phyloP scores from a whole-genome alignment of 2,888 invertebrate species.

The Scrobipalpa costella region DNA sequence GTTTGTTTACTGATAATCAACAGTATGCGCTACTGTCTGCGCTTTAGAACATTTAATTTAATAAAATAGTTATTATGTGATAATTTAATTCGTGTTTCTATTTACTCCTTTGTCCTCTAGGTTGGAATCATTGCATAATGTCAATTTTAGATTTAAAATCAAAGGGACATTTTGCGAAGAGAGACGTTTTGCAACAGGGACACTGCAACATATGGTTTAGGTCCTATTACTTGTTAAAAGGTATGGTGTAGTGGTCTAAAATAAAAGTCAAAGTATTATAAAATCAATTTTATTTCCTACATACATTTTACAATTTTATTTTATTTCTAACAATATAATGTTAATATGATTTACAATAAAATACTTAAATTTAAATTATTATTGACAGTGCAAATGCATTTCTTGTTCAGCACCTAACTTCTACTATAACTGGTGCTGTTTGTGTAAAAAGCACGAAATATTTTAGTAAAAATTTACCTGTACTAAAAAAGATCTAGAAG shows the following conservation, averaged over 20 bases:
- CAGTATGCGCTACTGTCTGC: conserved; percentile 33
- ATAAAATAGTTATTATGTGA: conserved; percentile 61
- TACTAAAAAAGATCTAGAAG: background rate
- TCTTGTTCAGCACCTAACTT: conserved; percentile 10
- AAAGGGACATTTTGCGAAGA: no score
- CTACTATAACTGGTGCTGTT: background rate
- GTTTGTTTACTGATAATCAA: conserved; percentile 39
- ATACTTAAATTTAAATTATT: conserved; percentile 17
- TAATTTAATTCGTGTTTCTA: conserved; percentile 31
- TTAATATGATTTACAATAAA: conserved; percentile 14
- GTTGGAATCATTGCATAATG: no score
- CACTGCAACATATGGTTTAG: no score
- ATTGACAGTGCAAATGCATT: conserved; percentile 21
- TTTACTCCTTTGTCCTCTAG: background rate
- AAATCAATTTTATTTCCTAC: conserved; percentile 19
- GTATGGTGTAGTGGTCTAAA: background rate
- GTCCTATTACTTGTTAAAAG: no score
- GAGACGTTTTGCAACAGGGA: no score
- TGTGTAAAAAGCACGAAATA: background rate
- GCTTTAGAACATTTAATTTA: conserved; percentile 62
- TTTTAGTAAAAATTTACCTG: background rate
- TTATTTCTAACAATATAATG: conserved; percentile 4
- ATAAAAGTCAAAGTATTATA: background rate
- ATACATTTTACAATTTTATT: conserved; percentile 18
- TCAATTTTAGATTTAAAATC: no score